These are phyloP conservation scores for Bruchidius siliquastri DNA, from an alignment of 2,888 invertebrate genomes.

Conservation along the genomic window DNA sequence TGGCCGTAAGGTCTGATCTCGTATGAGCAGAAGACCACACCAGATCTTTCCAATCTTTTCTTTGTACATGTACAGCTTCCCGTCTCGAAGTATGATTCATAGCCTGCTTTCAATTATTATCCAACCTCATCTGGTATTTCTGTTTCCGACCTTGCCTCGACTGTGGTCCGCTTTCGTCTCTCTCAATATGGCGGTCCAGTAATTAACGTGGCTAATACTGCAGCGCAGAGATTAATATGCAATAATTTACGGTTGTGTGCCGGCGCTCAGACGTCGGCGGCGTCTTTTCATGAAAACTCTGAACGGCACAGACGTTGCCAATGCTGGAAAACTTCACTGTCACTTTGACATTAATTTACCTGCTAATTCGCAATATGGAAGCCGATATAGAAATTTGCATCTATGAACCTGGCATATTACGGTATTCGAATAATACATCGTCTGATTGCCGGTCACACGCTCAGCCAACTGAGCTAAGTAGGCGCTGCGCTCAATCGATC, in stretches of 20 bases:
- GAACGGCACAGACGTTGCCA: not conserved
- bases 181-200: slow-evolving; percentile 45
- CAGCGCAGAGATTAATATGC: slow-evolving; percentile 50
- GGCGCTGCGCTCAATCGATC: too few species aligned
- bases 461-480: too few species aligned
- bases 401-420: too few species aligned
- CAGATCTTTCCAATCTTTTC: not conserved
- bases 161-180: slow-evolving; percentile 38
- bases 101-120: not conserved
- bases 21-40: not conserved
- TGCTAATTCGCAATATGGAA: too few species aligned
- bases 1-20: not conserved
- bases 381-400: too few species aligned
- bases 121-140: not conserved
- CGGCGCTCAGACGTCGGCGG: slow-evolving; percentile 22
- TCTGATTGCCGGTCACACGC: too few species aligned
- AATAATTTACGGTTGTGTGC: slow-evolving; percentile 45
- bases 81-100: not conserved
- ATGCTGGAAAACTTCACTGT: not conserved
- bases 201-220: slow-evolving; percentile 51
- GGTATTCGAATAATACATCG: too few species aligned
- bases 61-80: not conserved
- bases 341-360: not conserved
- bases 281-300: not conserved
- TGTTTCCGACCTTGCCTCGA: slow-evolving; percentile 28